Conservation (phyloP, 35 echinoderm and acorn worm genomes). For the Hemicentrotus pulcherrimus region DNA sequence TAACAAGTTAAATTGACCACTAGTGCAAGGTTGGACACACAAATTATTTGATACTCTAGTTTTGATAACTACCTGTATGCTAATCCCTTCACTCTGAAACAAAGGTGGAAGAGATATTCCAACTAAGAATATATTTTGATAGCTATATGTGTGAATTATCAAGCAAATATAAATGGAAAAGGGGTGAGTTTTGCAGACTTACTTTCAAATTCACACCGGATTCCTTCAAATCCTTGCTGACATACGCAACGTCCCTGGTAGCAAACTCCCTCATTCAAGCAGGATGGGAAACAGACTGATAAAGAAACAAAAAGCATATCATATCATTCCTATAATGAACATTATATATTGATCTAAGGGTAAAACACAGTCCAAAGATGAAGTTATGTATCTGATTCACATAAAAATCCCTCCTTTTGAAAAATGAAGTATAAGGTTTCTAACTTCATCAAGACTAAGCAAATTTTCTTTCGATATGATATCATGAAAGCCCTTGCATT, state of each 20-base stretch:
- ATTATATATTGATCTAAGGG: not conserved
- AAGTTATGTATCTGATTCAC: no score
- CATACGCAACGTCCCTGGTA: slow-evolving; percentile 59
- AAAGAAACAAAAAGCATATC: not conserved
- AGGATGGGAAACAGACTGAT: slow-evolving; percentile 59
- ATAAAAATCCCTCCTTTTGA: no score
- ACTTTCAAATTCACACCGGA: slow-evolving; percentile 66
- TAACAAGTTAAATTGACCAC: no score
- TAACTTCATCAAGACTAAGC: no score
- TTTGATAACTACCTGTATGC: no score
- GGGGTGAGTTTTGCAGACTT: not conserved
- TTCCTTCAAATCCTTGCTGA: slow-evolving; percentile 62
- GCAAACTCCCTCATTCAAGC: slow-evolving; percentile 75
- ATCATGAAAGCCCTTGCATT: no score
- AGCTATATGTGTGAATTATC: not conserved
- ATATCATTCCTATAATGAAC: not conserved
- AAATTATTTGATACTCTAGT: not conserved
- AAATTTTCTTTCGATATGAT: no score
- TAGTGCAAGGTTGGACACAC: not conserved
- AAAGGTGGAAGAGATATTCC: not conserved
- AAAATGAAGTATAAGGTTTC: no score
- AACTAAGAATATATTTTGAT: not conserved
- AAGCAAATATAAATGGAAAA: not conserved
- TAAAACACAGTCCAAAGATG: not conserved
- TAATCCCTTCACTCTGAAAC: not conserved